These are phyloP conservation scores for Zeus faber DNA, from an alignment of 2,113 vertebrate genomes.

Conservation along the genomic window DNA sequence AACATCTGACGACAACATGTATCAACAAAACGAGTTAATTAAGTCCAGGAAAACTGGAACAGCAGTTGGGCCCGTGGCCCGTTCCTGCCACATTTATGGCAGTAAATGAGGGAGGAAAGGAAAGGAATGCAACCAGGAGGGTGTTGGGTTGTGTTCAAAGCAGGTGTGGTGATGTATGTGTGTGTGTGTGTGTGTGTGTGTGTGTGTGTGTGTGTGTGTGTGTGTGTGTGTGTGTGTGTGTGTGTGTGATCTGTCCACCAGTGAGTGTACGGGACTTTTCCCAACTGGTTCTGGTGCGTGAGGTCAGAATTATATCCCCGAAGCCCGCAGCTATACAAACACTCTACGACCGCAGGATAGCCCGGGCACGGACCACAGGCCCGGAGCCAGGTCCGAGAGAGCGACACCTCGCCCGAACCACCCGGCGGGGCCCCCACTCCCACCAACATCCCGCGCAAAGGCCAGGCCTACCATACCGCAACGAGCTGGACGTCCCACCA, in stretches of 20 bases:
- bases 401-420: too few relatives aligned
- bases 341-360: too few relatives aligned
- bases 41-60: not conserved
- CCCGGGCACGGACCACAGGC: too few relatives aligned
- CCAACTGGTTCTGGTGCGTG: not conserved
- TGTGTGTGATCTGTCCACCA: not conserved
- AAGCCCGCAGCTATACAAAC: too few relatives aligned
- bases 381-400: too few relatives aligned
- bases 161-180: not conserved
- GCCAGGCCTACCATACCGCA: too few relatives aligned
- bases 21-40: not conserved
- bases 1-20: not conserved
- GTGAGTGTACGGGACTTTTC: not conserved
- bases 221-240: not conserved
- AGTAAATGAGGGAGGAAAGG: not conserved
- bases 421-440: too few relatives aligned
- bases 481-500: too few relatives aligned
- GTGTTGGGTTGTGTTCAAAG: too few relatives aligned
- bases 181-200: not conserved
- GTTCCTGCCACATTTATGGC: not conserved
- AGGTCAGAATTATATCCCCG: too few relatives aligned
- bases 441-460: too few relatives aligned
- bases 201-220: not conserved
- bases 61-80: not conserved
- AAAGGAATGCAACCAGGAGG: too few relatives aligned